Conservation (phyloP, 2,797 vertebrate species). For the Takifugu rubripes region DNA sequence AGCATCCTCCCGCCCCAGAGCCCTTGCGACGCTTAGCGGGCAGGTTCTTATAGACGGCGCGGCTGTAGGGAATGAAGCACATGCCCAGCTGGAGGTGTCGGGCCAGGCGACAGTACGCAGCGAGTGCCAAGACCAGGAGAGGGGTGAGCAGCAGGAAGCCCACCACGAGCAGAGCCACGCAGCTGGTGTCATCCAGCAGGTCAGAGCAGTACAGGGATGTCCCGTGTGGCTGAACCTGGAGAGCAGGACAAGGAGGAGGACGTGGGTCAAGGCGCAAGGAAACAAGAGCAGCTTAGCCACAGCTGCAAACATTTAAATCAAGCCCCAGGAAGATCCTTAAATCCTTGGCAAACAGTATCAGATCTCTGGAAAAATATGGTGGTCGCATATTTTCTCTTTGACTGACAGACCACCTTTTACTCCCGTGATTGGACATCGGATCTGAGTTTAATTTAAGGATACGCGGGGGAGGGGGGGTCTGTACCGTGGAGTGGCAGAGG, state of each 20-base stretch:
- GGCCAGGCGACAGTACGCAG: slow-evolving; percentile 86
- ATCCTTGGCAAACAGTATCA: slow-evolving; percentile 45
- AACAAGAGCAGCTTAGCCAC: slow-evolving; percentile 15
- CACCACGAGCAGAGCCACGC: slow-evolving; percentile 84
- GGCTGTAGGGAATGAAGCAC: slow-evolving; percentile 91
- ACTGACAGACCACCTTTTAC: slow-evolving; percentile 22
- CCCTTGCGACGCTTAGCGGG: slow-evolving; percentile 50
- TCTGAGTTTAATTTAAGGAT: neutral
- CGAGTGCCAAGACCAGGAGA: slow-evolving; percentile 85
- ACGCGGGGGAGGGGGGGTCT: neutral
- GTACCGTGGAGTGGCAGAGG: slow-evolving; percentile 88
- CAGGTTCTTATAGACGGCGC: slow-evolving; percentile 85
- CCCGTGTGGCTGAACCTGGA: slow-evolving; percentile 81
- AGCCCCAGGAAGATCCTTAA: slow-evolving; percentile 21
- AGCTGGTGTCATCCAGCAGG: slow-evolving; percentile 77
- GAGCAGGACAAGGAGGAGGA: neutral
- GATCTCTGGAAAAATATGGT: slow-evolving; percentile 37
- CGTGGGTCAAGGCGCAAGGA: slow-evolving; percentile 9
- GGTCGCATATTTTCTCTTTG: slow-evolving; percentile 17
- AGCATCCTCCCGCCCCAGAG: slow-evolving; percentile 53
- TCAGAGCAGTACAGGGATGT: slow-evolving; percentile 77
- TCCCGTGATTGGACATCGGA: neutral
- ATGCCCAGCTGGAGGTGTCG: slow-evolving; percentile 85
- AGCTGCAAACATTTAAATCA: slow-evolving; percentile 44
- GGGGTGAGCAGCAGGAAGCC: slow-evolving; percentile 86